Conservation (phyloP, 2,113 vertebrate genomes). For the Cyrtonyx montezumae region DNA sequence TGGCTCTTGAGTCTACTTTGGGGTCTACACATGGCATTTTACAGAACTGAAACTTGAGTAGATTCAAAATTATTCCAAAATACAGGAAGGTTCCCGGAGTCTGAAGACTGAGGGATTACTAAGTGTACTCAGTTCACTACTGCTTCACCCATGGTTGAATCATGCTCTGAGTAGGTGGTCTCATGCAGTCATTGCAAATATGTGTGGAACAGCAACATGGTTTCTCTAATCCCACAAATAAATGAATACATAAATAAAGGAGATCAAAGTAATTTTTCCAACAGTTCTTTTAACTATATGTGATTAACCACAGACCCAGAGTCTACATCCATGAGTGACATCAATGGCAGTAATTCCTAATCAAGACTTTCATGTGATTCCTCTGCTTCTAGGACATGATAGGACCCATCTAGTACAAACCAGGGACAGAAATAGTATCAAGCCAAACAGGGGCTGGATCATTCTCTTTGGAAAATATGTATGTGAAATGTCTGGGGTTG, state of each 20-base stretch:
- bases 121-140: background rate
- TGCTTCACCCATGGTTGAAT: background rate
- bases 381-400: background rate
- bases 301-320: background rate
- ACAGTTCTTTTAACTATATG: fast-evolving
- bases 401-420: background rate
- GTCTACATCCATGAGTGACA: background rate
- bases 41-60: background rate
- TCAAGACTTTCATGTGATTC: background rate
- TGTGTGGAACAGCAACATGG: background rate
- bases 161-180: background rate
- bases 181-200: background rate
- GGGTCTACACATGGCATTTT: background rate
- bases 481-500: background rate
- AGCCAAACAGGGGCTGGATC: background rate
- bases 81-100: background rate
- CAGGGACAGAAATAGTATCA: background rate
- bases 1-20: background rate
- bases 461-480: background rate
- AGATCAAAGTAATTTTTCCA: background rate
- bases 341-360: background rate
- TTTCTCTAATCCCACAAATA: background rate
- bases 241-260: too few relatives aligned
- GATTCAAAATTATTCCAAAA: background rate
- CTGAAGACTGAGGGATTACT: background rate